These are phyloP conservation scores for Hippopotamus amphibius DNA, from an alignment of 2,113 vertebrate genomes.

Conservation along the genomic window DNA sequence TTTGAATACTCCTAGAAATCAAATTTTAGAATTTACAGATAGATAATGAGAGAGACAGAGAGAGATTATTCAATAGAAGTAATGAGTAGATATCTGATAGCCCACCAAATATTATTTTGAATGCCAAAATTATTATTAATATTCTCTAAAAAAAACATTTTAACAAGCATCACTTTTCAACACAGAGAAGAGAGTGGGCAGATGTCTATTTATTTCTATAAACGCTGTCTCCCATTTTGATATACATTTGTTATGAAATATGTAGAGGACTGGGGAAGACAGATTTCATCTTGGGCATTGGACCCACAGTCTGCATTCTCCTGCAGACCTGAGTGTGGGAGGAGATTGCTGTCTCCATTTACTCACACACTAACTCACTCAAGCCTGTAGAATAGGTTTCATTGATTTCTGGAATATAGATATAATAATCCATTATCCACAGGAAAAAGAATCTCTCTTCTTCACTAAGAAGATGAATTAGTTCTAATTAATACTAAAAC, in stretches of 20 bases:
- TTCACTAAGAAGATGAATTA: not conserved
- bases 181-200: not conserved
- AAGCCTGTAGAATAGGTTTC: not conserved
- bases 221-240: not conserved
- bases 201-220: not conserved
- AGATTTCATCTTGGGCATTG: not conserved
- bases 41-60: not conserved
- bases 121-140: slow-evolving; percentile 15
- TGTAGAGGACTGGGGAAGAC: not conserved
- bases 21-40: not conserved
- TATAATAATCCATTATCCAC: not conserved
- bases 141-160: not conserved
- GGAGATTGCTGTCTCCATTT: too few species aligned
- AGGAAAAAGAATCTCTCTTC: not conserved
- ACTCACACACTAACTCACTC: not conserved
- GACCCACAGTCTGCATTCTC: not conserved
- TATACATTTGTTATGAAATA: not conserved
- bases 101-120: not conserved
- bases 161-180: not conserved
- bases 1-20: not conserved
- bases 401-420: not conserved
- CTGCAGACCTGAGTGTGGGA: accelerated
- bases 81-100: not conserved
- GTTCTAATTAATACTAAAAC: not conserved
- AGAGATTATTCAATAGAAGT: not conserved